These are phyloP conservation scores for Ceraclea dissimilis DNA, from an alignment of 2,888 invertebrate genomes.

Conservation along the genomic window DNA sequence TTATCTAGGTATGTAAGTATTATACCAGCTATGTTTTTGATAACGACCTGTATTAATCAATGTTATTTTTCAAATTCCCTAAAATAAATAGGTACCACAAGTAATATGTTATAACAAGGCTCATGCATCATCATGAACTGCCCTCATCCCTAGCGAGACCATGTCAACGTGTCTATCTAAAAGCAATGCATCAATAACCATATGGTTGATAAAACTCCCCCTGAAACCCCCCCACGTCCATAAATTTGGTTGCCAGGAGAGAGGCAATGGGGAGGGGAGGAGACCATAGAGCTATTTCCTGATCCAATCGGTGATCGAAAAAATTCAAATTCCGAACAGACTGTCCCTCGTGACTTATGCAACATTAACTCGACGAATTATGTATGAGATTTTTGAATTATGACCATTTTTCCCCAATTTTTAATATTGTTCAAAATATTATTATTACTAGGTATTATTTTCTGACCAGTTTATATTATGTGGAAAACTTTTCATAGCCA, in stretches of 20 bases:
- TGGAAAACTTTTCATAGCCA: not conserved
- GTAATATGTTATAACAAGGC: too few species aligned
- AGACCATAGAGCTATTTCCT: constrained; percentile 11
- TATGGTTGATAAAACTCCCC: constrained; percentile 23
- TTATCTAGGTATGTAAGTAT: too few species aligned
- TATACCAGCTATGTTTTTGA: too few species aligned
- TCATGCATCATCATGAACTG: not conserved
- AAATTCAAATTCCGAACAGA: constrained; percentile 24
- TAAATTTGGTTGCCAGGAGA: not conserved
- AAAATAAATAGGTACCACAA: too few species aligned
- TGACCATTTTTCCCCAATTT: constrained; percentile 1
- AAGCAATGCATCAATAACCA: constrained; percentile 24
- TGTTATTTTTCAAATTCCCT: too few species aligned
- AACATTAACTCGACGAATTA: constrained; percentile 19
- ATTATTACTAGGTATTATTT: not conserved
- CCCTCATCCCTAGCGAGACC: not conserved
- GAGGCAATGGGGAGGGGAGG: not conserved
- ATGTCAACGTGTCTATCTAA: constrained; percentile 8
- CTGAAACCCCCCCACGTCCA: not conserved
- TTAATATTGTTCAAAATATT: not conserved
- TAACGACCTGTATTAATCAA: too few species aligned
- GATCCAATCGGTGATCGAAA: constrained; percentile 25
- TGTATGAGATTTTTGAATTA: constrained; percentile 6
- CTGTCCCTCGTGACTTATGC: constrained; percentile 24
- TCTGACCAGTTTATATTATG: not conserved